Evolutionary conservation across 2,888 invertebrate species (phyloP).

Genomic region (Drosophila niveifrons): DNA sequence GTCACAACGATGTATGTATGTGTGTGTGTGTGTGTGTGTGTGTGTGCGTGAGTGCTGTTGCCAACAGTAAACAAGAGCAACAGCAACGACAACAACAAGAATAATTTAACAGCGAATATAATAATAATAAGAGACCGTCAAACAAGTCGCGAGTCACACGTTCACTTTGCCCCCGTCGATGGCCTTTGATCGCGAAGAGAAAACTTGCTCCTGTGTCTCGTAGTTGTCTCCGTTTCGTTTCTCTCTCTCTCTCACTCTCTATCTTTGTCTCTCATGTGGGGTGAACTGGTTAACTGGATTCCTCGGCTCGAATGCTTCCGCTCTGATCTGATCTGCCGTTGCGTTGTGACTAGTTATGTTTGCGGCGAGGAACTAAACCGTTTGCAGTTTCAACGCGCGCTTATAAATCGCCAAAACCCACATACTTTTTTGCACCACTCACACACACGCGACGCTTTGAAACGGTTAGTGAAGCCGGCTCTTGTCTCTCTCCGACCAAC

Average conservation of each 20-base stretch:
- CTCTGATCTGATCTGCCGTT: conserved; percentile 22
- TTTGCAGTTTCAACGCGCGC: conserved; percentile 71
- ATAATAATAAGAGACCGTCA: conserved; percentile 48
- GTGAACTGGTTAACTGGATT: conserved; percentile 30
- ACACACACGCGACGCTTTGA: conserved; percentile 24
- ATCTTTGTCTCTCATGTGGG: conserved; percentile 15
- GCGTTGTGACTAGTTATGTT: conserved; percentile 83
- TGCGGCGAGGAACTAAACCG: conserved; percentile 84
- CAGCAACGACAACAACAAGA: conserved; percentile 23
- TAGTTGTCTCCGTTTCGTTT: background rate
- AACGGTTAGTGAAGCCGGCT: conserved; percentile 35
- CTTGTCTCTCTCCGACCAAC: conserved; percentile 19
- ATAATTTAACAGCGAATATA: conserved; percentile 15
- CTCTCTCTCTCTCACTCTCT: background rate
- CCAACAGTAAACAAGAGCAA: conserved; percentile 22
- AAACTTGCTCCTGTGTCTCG: conserved; percentile 64
- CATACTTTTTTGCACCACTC: conserved; percentile 22
- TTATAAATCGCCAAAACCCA: conserved; percentile 67
- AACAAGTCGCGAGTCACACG: conserved; percentile 54
- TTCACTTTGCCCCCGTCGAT: conserved; percentile 67
- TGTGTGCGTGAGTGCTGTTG: conserved; percentile 7
- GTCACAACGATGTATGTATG: conserved; percentile 59
- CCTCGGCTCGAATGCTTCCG: conserved; percentile 54
- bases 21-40: background rate
- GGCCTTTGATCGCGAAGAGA: conserved; percentile 47